Percentiles rank a stretch among this genome's conserved stretches.
These are phyloP conservation scores for Chaetodon auriga DNA, from an alignment of 2,113 vertebrate species.

Conservation along the genomic window DNA sequence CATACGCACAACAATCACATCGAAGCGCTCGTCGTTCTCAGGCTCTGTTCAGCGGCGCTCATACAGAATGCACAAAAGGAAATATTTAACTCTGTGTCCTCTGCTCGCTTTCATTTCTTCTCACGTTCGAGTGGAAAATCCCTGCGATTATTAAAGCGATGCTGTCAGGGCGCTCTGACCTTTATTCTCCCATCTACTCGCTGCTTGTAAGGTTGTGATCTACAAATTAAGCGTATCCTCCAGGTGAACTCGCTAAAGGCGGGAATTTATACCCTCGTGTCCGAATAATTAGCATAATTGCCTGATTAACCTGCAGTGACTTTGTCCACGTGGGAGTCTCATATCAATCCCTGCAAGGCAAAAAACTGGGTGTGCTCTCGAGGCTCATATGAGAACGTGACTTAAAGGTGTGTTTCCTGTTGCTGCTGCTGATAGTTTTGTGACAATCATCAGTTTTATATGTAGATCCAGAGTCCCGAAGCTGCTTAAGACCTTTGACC, in stretches of 20 bases:
- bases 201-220: neutral
- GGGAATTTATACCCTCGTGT: neutral
- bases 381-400: neutral
- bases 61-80: no score
- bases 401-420: neutral
- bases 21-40: no score
- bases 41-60: no score
- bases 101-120: neutral
- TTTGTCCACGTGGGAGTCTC: neutral
- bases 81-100: no score
- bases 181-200: neutral
- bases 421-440: neutral
- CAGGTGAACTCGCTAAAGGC: neutral
- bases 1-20: no score
- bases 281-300: neutral
- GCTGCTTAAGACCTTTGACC: neutral
- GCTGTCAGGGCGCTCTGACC: constrained; percentile 4
- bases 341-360: neutral
- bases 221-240: neutral
- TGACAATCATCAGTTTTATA: neutral
- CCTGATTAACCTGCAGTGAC: neutral
- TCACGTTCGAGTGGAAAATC: neutral
- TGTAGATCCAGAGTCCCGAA: neutral
- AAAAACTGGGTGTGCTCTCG: neutral
- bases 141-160: neutral